Base-by-base conservation (phyloP, 2,888 invertebrate genomes). In the Torymus auratus region DNA sequence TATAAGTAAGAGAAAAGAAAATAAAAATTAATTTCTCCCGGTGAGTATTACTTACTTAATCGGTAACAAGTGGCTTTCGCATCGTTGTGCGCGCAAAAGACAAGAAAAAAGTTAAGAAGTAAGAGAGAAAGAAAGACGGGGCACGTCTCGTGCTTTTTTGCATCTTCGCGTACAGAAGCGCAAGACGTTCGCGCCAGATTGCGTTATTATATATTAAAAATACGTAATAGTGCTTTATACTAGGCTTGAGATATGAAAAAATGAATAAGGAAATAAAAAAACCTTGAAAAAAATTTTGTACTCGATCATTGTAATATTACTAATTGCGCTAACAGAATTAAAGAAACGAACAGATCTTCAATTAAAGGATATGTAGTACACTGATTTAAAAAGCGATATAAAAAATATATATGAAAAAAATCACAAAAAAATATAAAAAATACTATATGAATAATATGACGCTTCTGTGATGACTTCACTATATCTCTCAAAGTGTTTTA, bases 391-490 rank as follows among this genome's bases (percentile, higher is more conserved):
- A 50, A 73, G 70, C 50, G 12, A 76, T 72, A 52, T 17, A 68
- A 60, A 76, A 80, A 69, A 75, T 70, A 71, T 52, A 71, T 41
- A 41, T 41, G 41, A 41, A 41, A 41, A 41, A 41, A 41, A 41
- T 41, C 41, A 41, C 17, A 72, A 72, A 76, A 80, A 81, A 75
- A 55, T 55, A 55, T 5, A 72, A 60, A 72, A 52, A 78, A 67
- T 64, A 70, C 86, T 87, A 88, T 84, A 85, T 82, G 84, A 87
- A 87, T 87, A 88, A 88, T 86, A 87, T 87, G 87, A 91, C 88
- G 91, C 90, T 91, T 91, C 90, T 90, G 90, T 89, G 90, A 90
- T 90, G 89, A 89, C 84, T 87, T 88, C 88, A 88, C 86, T 88
- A 87, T 87, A 78, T 87, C 88, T 88, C 86, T 88, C 87, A 86